Conservation (phyloP, 2,797 vertebrate species). For the Apogon talboti region DNA sequence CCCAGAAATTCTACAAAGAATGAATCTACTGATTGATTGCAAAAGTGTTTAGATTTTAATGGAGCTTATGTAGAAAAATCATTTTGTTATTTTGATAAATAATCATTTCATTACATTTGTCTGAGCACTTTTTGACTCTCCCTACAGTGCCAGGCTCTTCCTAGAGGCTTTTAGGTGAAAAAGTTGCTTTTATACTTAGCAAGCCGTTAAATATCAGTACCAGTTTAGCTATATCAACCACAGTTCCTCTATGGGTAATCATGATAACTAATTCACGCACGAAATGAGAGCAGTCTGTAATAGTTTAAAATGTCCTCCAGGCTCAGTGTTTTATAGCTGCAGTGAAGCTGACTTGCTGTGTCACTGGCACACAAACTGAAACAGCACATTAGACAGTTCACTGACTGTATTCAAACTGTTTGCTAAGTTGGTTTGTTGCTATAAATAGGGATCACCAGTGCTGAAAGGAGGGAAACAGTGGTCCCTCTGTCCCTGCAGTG, state of each 20-base stretch:
- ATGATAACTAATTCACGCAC: not conserved
- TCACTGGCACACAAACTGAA: constrained; percentile 45
- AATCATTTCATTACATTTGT: no score
- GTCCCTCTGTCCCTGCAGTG: constrained; percentile 62
- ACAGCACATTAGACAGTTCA: constrained; percentile 55
- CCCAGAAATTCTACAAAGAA: no score
- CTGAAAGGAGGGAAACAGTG: constrained; percentile 60
- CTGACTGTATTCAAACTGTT: constrained; percentile 57
- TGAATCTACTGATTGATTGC: no score
- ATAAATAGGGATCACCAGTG: constrained; percentile 59
- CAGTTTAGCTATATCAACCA: not conserved
- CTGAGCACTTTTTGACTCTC: no score
- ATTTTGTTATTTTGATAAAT: no score
- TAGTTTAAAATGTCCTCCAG: constrained; percentile 15
- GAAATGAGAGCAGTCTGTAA: not conserved
- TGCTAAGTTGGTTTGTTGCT: constrained; percentile 59
- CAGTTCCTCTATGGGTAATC: not conserved
- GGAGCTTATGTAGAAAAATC: no score
- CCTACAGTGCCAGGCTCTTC: no score
- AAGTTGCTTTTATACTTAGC: no score
- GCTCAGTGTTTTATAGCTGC: constrained; percentile 20
- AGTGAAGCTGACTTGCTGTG: constrained; percentile 24
- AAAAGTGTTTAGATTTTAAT: no score
- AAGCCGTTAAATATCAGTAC: no score
- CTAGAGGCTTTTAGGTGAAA: no score